phyloP scores from a whole-genome alignment of 2,113 vertebrate genomes.

The Amphiprion ocellaris region DNA sequence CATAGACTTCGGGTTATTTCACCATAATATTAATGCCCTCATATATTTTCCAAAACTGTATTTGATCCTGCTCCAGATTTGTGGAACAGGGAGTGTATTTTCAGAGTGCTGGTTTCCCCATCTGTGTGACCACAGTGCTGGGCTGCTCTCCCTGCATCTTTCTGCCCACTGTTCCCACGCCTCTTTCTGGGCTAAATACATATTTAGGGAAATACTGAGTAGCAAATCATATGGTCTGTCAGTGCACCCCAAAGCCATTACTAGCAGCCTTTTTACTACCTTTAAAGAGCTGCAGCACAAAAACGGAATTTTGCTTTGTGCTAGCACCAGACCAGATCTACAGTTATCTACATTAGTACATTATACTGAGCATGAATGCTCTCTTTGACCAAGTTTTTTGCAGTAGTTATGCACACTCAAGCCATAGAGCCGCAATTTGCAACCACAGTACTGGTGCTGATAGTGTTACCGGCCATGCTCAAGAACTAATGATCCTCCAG shows the following conservation, averaged over 20 bases:
- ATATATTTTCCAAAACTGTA: conserved; percentile 59
- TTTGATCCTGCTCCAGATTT: conserved; percentile 70
- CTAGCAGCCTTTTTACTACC: conserved; percentile 44
- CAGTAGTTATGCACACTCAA: conserved; percentile 11
- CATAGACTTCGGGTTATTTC: conserved; percentile 1
- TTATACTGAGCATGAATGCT: conserved; percentile 35
- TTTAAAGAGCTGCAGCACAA: conserved; percentile 16
- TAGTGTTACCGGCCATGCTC: background rate
- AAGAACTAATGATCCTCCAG: background rate
- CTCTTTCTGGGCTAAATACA: conserved; percentile 78
- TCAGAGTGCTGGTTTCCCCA: conserved; percentile 80
- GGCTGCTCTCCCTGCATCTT: conserved; percentile 66
- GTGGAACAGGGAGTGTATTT: conserved; percentile 77
- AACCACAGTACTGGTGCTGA: background rate
- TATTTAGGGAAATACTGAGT: conserved; percentile 78
- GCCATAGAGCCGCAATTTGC: background rate
- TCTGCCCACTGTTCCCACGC: conserved; percentile 77
- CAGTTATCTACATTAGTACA: conserved; percentile 45
- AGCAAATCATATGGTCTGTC: conserved; percentile 68
- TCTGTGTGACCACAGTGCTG: conserved; percentile 80
- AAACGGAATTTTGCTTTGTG: conserved; percentile 24
- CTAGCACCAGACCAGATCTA: conserved; percentile 34
- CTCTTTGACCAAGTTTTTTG: conserved; percentile 27
- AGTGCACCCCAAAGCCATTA: conserved; percentile 57
- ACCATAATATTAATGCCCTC: conserved; percentile 48